Evolutionary conservation across 2,888 invertebrate species (phyloP), one percentile per base, ranked within the genome.

Genomic region (Metalampra italica): DNA sequence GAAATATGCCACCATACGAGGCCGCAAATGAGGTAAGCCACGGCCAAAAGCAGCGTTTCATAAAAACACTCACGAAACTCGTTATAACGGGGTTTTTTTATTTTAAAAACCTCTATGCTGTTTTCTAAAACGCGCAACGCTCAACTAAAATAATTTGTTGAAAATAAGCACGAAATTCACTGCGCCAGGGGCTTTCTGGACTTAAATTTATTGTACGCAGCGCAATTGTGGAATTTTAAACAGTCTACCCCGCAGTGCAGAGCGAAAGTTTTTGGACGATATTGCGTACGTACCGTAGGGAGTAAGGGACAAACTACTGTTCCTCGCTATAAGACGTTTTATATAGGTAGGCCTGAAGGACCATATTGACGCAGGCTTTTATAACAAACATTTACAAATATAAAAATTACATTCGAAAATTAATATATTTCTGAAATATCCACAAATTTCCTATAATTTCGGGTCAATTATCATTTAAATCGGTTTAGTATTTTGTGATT

Each of bases 191-290:
- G 75, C 71, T 69, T 68, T 67, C 63, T 57, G 55, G 66, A 77
- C 73, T 71, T 70, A 65, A 82, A 84, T 85, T 84, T 83, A 83
- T 82, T 76, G 83, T 75, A 75, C 77, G 76, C 66, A 77, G 78
- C 64, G 68, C 81, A 71, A 77, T 78, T 72, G 71, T 68, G 71
- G 85, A 84, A 84, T 85, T 81, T 82, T 74, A 84, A 84, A 61
- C 72, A 82, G 80, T 54, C 51, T 62, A 55, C 51, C 60, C 75
- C 71, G 77, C 78, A 78, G 54, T 78, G 78, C 75, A 75, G 75
- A 60, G 62, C 51, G 52, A 34, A 52, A 53, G 44, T 53, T 53
- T 61, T 59, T 50, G 54, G 46, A 44, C 48, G 46, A 29, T 47
- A 42, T 45, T 14, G 44, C 22, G 50, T 46, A 39, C 39, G 48